Percentiles rank a stretch among this genome's conserved stretches.
These are phyloP conservation scores for Halcyon badia DNA, from an alignment of 2,797 vertebrate species.

Conservation along the genomic window DNA sequence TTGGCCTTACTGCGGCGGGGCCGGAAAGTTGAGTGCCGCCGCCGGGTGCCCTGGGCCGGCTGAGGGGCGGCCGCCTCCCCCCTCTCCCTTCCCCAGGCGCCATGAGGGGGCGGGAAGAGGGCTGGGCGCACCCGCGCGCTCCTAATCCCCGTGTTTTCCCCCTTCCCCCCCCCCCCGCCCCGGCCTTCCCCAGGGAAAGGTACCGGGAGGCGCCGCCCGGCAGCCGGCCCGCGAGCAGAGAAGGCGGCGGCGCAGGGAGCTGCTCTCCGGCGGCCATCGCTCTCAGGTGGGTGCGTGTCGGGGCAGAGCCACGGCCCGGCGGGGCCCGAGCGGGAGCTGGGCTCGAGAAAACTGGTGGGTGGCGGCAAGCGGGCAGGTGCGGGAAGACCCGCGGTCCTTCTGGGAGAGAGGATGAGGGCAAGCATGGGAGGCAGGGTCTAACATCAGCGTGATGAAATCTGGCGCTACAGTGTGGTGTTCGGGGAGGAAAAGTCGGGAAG, in stretches of 20 bases:
- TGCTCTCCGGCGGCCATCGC: not conserved
- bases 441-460: accelerated
- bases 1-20: accelerated
- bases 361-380: accelerated
- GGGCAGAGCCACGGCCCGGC: not conserved
- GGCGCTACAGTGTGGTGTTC: accelerated
- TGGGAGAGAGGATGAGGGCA: accelerated
- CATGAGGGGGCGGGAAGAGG: not conserved
- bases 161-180: accelerated
- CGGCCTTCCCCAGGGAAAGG: not conserved
- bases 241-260: not conserved
- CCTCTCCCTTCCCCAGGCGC: not conserved
- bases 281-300: not conserved
- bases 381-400: not conserved
- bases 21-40: not conserved
- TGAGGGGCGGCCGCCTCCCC: not conserved
- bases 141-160: not conserved
- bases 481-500: not conserved
- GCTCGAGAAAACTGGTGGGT: accelerated
- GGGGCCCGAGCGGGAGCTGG: not conserved
- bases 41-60: no score
- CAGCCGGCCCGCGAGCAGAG: not conserved
- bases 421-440: accelerated
- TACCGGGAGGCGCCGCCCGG: not conserved
- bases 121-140: not conserved